Base-by-base conservation (phyloP, 2,113 vertebrate genomes). In the Plotosus lineatus region DNA sequence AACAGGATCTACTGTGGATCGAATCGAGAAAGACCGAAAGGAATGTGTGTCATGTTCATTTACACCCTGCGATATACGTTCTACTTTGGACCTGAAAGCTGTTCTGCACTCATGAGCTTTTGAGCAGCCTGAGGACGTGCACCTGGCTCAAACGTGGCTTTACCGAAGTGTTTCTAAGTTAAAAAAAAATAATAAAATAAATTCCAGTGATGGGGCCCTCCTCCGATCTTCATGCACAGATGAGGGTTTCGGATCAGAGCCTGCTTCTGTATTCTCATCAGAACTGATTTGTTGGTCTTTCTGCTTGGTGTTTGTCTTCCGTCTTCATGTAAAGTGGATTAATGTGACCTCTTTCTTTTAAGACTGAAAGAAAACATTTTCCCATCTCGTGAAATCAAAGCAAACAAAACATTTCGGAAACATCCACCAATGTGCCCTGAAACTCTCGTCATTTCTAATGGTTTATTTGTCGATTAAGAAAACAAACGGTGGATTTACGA, bases 291-390 rank as follows among this genome's bases (percentile, higher is more conserved):
- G 74, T 60, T 78, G 31, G 51, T n/a, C 42, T 53, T 44, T 77
- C 26, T 23, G 40, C 14, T 58, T 69, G 21, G 55, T 74, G 66
- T 55, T 74, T 75, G 69, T 66, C 28, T 51, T 73, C 46, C 46
- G 17, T 75, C 53, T 74, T 79, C 46, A 51, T 26, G 40, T 84
- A 51, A 78, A 73, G 80, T 65, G 55, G 74, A 84, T 81, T 73
- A 44, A 75, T 42, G 63, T 51, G 60, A 33, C 50, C 33, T 17
- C 69, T 46, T 42, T 42, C 58, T 78, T 51, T 33, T 58, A 73
- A 73, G 21, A 33, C 42, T 50, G 61, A 80, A 44, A 28, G 42
- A 80, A 65, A 56, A 81, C 60, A 65, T 48, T 46, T 36, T 53
- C 21, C 7, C 44, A 36, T 69, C 51, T 63, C n/a, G n/a, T 38